Evolutionary conservation across 2,113 vertebrate species (phyloP).

Genomic region (Gambusia holbrooki): DNA sequence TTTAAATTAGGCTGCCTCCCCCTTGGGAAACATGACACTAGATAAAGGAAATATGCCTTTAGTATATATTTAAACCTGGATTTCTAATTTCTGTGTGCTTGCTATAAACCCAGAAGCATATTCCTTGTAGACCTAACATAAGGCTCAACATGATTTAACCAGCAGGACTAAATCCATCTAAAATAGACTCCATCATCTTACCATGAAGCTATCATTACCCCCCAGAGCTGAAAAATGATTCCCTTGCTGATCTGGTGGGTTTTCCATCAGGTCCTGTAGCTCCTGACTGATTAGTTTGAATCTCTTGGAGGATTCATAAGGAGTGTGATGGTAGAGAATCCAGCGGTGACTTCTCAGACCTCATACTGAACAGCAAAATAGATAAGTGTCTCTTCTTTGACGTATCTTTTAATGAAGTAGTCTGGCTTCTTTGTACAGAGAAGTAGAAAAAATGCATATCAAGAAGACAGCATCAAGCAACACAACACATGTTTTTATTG

Average conservation of each 20-base stretch:
- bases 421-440: constrained; percentile 23
- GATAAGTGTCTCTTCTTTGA: constrained; percentile 18
- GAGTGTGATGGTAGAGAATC: constrained; percentile 9
- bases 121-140: constrained; percentile 11
- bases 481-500: no score
- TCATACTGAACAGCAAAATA: constrained; percentile 24
- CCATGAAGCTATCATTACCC: constrained; percentile 8
- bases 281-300: constrained; percentile 40
- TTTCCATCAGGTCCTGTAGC: constrained; percentile 29
- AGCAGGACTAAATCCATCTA: constrained; percentile 22
- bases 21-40: constrained; percentile 15
- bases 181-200: constrained; percentile 8
- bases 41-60: constrained; percentile 18
- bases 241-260: constrained; percentile 8
- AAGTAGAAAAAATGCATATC: neutral
- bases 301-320: constrained; percentile 10
- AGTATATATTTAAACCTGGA: constrained; percentile 2
- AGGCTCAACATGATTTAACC: constrained; percentile 1
- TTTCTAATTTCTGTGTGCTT: constrained; percentile 18
- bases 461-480: neutral
- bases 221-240: neutral
- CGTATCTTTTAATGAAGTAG: constrained; percentile 20
- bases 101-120: neutral
- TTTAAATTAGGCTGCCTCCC: constrained; percentile 30
- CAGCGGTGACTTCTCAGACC: neutral